Evolutionary conservation across 2,113 vertebrate species (phyloP), one percentile per base, ranked within the genome.

Genomic region (pig (Sus scrofa)): DNA sequence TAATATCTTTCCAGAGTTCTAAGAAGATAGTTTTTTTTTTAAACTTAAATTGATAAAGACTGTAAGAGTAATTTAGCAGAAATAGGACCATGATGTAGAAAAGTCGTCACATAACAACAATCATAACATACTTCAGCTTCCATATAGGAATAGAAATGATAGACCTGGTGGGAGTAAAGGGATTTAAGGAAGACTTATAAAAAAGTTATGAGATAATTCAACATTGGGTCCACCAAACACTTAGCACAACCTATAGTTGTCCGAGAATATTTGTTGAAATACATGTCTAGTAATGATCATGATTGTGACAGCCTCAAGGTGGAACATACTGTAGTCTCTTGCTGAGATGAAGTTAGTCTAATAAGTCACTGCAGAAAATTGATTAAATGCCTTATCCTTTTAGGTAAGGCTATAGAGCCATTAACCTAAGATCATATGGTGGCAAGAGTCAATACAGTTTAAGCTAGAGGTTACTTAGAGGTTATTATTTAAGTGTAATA

Each of bases 1-100:
- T 68, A 67, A 14, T 79, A 54, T 54, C 32, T 50, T 94, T 90
- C 20, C 50, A 96, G 56, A 94, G 30, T 89, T 96, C 39, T 97
- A 62, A 89, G 94, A 89, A 79, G 32, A 60, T 39, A 73, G 24
- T 62, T 84, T 32, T n/a, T 71, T 37, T 20, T n/a, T n/a, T 84
- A 86, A 90, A 20, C 22, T 82, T 82, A 75, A 65, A 54, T 75
- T 86, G 22, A 77, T 91, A 81, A 95, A 93, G 30, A 74, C 56
- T 58, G 0, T 93, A 93, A 91, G 67, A 65, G 34, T 58, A 75
- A 82, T 79, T 96, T 65, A 63, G 75, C 84, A 81, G 70, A 95
- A 86, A 14, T 97, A 89, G 75, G 37, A 24, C 27, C 54, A 67
- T 82, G 63, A 83, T 70, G 26, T 95, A 77, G 60, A 78, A 78